Percentiles rank a stretch among this genome's conserved stretches.
These are phyloP conservation scores for Okamejei kenojei DNA, from an alignment of 2,797 vertebrate genomes.

Conservation along the genomic window DNA sequence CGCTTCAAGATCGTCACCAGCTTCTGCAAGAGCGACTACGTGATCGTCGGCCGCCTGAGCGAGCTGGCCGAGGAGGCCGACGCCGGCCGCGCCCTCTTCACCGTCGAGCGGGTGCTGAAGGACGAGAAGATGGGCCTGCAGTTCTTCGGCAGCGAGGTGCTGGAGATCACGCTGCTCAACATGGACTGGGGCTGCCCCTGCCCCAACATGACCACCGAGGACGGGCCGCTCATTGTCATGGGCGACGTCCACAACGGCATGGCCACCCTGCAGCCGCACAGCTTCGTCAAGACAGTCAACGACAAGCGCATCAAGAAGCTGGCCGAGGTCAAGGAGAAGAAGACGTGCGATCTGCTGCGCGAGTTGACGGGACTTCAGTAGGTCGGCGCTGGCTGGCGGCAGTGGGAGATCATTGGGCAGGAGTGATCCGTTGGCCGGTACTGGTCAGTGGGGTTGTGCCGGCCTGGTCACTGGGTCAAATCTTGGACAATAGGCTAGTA, in stretches of 20 bases:
- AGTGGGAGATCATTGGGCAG: too few species aligned
- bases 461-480: too few species aligned
- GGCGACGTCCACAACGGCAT: conserved; percentile 82
- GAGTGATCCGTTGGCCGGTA: too few species aligned
- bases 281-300: conserved; percentile 77
- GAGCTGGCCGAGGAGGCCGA: conserved; percentile 81
- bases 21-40: conserved; percentile 91
- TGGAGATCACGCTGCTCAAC: conserved; percentile 85
- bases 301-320: conserved; percentile 77
- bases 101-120: conserved; percentile 86
- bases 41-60: conserved; percentile 77
- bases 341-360: conserved; percentile 89
- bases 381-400: neutral
- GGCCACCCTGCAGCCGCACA: conserved; percentile 84
- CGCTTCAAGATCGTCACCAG: conserved; percentile 87
- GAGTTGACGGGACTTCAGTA: conserved; percentile 77
- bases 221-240: conserved; percentile 89
- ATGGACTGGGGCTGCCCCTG: conserved; percentile 95
- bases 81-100: conserved; percentile 78
- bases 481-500: too few species aligned
- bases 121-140: conserved; percentile 96
- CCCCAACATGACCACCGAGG: conserved; percentile 79
- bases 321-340: conserved; percentile 83
- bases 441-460: too few species aligned
- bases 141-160: conserved; percentile 81